Base-by-base conservation (phyloP, 2,113 vertebrate genomes). In the Tetrax tetrax region DNA sequence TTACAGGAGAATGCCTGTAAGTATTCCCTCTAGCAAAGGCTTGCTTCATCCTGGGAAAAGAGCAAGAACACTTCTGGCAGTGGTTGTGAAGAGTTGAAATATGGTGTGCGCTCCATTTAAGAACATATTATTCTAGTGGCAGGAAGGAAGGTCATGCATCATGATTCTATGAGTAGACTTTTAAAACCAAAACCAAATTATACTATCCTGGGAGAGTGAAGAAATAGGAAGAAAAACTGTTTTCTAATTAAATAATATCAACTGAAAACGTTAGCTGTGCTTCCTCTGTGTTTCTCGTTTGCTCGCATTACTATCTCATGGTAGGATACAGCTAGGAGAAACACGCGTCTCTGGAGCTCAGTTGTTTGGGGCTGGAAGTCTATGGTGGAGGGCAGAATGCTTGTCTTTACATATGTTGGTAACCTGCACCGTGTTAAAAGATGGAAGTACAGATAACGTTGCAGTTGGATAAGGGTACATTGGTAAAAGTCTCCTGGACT, bases 111-210 rank as follows among this genome's bases (percentile, higher is more conserved):
- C 28, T 82, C 31, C 11, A 38, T 91, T 96, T 85, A 89, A 82
- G 69, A 92, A 66, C 29, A 17, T 93, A 27, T 53, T 85, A 57
- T 93, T 95, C 48, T 95, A 60, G 13, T 33, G 54, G 89, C 89
- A 71, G 19, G 56, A 81, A 85, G 85, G 92, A 84, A 78, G 68
- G 77, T 38, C 23, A 83, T 48, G 64, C 66, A 60, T 89, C 21
- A 3, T 89, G 33, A n/a, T 72, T 64, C 41, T 69, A 24, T 54
- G 76, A 72, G 69, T 28, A 93, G 38, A 65, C 37, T 95, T 92
- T 83, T 56, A 56, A 68, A 95, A 83, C 37, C 17, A 68, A n/a
- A 85, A 82, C 71, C 51, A 82, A 69, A 64, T 70, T 31, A 6
- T 45, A 28, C n/a, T 76, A 23, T 80, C 37, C 38, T 83, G 64